These are phyloP conservation scores for Hiodon tergisus DNA, from an alignment of 2,113 vertebrate genomes.

Conservation along the genomic window DNA sequence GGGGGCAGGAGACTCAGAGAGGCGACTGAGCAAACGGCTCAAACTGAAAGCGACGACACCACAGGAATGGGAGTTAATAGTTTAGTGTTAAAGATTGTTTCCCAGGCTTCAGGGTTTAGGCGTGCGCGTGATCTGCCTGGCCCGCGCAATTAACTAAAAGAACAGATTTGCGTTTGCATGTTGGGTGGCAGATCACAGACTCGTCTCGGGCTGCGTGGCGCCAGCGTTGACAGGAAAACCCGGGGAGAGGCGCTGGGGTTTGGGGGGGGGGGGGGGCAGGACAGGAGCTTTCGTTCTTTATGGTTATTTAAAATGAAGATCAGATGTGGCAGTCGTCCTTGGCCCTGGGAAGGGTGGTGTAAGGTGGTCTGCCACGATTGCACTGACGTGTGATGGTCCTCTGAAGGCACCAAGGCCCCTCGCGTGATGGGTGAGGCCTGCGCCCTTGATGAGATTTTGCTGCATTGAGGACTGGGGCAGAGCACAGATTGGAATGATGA, in stretches of 20 bases:
- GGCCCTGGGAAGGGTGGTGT: background rate
- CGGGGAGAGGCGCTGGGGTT: slow-evolving; percentile 8
- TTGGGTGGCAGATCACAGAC: slow-evolving; percentile 19
- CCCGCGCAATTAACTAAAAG: slow-evolving; percentile 4
- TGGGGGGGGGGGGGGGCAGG: background rate
- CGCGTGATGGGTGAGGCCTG: background rate
- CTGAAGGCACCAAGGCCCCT: no score
- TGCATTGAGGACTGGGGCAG: background rate
- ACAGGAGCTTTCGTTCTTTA: slow-evolving; percentile 9
- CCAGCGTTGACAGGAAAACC: slow-evolving; percentile 38
- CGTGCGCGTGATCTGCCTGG: slow-evolving; percentile 14
- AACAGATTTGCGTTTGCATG: slow-evolving; percentile 40
- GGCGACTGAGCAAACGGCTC: slow-evolving; percentile 39
- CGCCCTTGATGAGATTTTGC: slow-evolving; percentile 6
- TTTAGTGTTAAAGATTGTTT: slow-evolving; percentile 42
- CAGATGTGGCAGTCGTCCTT: slow-evolving; percentile 21
- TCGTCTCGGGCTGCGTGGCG: slow-evolving; percentile 31
- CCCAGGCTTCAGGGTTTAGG: slow-evolving; percentile 2
- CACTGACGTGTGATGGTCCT: no score
- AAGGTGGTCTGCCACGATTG: background rate
- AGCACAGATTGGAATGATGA: background rate
- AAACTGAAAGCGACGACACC: slow-evolving; percentile 45
- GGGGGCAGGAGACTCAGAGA: slow-evolving; percentile 37
- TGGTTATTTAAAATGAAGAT: slow-evolving; percentile 28
- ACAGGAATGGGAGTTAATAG: slow-evolving; percentile 49